A percentile compares a stretch with the other conserved stretches of the same genome.
These are phyloP conservation scores for Parus major DNA, from an alignment of 2,113 vertebrate genomes.

Conservation along the genomic window DNA sequence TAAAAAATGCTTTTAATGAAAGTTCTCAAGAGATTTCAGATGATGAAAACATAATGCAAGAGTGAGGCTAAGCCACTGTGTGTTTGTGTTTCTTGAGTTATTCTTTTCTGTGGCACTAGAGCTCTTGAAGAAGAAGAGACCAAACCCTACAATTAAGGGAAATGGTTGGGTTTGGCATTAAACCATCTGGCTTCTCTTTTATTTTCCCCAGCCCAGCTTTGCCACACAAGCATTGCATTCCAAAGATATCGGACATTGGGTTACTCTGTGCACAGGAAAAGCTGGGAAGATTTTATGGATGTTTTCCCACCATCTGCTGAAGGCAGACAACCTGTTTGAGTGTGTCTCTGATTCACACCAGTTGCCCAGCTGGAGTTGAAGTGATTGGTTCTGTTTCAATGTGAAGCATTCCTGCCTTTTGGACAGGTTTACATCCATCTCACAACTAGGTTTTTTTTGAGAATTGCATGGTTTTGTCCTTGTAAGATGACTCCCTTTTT, in stretches of 20 bases:
- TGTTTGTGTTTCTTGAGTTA: background rate
- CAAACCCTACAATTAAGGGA: background rate
- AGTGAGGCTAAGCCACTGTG: background rate
- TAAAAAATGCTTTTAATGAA: background rate
- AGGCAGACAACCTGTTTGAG: background rate
- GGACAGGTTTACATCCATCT: background rate
- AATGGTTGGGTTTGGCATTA: background rate
- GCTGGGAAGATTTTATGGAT: background rate
- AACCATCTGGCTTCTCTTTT: background rate
- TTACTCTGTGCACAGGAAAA: background rate
- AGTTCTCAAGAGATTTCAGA: background rate
- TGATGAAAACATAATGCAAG: background rate
- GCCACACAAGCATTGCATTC: background rate
- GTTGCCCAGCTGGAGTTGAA: background rate
- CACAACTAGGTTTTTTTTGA: background rate
- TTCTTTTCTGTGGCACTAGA: background rate
- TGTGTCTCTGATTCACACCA: background rate
- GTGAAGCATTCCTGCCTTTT: background rate
- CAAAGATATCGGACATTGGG: rapidly evolving
- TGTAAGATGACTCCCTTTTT: background rate
- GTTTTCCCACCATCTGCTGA: background rate
- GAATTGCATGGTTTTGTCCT: background rate
- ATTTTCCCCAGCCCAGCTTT: background rate
- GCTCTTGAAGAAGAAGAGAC: background rate
- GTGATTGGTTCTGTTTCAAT: background rate